Conservation (phyloP, 2,888 invertebrate genomes). For the Pteria penguin region DNA sequence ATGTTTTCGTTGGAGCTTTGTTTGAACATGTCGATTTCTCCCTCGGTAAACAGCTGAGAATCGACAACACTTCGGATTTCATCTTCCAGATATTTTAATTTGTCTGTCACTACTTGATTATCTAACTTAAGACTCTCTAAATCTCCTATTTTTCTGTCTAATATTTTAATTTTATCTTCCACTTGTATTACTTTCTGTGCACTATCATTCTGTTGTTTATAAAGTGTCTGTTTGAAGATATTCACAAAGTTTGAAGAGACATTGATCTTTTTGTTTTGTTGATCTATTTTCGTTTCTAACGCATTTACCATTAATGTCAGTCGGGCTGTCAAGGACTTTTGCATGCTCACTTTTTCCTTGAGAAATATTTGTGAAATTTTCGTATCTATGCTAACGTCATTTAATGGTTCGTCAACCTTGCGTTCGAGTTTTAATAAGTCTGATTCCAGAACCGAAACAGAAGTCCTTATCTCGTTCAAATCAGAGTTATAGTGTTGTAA, state of each 20-base stretch:
- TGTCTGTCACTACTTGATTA: constrained; percentile 26
- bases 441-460: constrained; percentile 1
- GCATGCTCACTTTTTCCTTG: not conserved
- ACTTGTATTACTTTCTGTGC: constrained; percentile 32
- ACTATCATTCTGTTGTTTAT: constrained; percentile 60
- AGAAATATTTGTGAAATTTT: not conserved
- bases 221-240: constrained; percentile 54
- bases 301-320: constrained; percentile 1
- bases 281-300: constrained; percentile 11
- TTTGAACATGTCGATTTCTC: constrained; percentile 6
- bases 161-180: constrained; percentile 46
- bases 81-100: constrained; percentile 42
- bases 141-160: constrained; percentile 31
- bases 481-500: not conserved
- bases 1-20: not conserved
- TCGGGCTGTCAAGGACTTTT: not conserved
- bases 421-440: constrained; percentile 23
- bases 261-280: constrained; percentile 28
- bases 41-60: constrained; percentile 13
- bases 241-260: constrained; percentile 28
- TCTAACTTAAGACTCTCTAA: constrained; percentile 21
- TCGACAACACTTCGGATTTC: constrained; percentile 37
- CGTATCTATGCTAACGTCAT: constrained; percentile 3
- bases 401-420: constrained; percentile 10
- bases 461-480: not conserved